Base-by-base conservation (phyloP, 2,888 invertebrate genomes). In the Xestia sexstrigata region DNA sequence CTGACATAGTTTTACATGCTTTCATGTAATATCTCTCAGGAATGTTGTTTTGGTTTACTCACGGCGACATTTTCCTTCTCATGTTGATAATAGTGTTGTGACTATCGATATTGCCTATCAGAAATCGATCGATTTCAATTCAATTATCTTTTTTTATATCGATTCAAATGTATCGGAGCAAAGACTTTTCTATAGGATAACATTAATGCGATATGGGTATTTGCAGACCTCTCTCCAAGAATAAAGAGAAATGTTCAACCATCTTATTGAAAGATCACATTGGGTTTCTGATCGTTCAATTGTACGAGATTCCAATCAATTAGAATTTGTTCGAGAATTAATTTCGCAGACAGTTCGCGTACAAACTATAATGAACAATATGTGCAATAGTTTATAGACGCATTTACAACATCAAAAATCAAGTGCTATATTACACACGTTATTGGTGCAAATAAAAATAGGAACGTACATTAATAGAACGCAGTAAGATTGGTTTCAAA, bases 261-360 rank as follows among this genome's bases (percentile, higher is more conserved):
- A 62, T 68, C 17, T 73, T 73, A 83, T 72, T 82, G 62, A 39
- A 82, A 49, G 26, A 78, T 42, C 70, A 78, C 45, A 74, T 49
- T 74, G 1, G 65, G 68, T 45, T 74, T 82, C 71, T 78, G 76
- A 81, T 52, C 11, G 45, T 73, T 81, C 82, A 81, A 82, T 82
- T 74, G 74, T 60, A 63, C 26, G 52, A 39, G 66, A 76, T 76
- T 66, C 58, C 69, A 71, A 82, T 79, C 76, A 85, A 87, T 85
- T 87, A 73, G 68, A 70, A 78, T 78, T 62, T 35, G 58, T 80
- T 85, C 63, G 68, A 55, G 69, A 81, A 65, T 47, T 66, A 52
- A 83, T 73, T 80, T 70, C 66, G 71, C 72, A 71, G 70, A 75
- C 66, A 71, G 20, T 60, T 70, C 30, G 35, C 49, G 9, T 47